Conservation (phyloP, 23 tunicate genomes). For the Clavelina lepadiformis region DNA sequence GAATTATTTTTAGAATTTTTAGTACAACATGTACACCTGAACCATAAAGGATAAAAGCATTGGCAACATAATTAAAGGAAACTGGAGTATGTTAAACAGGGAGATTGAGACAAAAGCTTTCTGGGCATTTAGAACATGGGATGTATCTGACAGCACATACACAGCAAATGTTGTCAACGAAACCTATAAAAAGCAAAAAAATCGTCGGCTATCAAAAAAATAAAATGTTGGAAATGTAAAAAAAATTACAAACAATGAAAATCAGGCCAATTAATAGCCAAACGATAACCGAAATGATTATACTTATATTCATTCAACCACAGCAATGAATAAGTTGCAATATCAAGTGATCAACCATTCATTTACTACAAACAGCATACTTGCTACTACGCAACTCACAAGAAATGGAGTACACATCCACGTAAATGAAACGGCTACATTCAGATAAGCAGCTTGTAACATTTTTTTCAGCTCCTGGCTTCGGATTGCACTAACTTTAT, state of each 20-base stretch:
- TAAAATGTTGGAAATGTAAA: too few species aligned
- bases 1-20: too few species aligned
- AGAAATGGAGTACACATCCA: constrained; percentile 91
- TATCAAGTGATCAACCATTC: too few species aligned
- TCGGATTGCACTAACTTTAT: constrained; percentile 54
- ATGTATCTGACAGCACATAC: constrained; percentile 29
- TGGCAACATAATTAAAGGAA: constrained; percentile 62
- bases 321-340: too few species aligned
- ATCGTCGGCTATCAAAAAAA: too few species aligned
- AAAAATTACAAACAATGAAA: too few species aligned
- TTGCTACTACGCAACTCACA: too few species aligned
- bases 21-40: too few species aligned
- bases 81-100: constrained; percentile 55
- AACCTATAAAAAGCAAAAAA: constrained; percentile 38
- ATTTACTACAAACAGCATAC: too few species aligned
- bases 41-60: constrained; percentile 34
- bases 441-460: constrained; percentile 67
- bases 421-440: constrained; percentile 68
- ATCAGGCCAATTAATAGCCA: too few species aligned
- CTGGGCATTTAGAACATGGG: constrained; percentile 39
- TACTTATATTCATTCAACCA: too few species aligned
- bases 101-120: constrained; percentile 58
- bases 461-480: constrained; percentile 44
- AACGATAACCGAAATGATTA: too few species aligned
- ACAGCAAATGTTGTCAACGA: constrained; percentile 56